Percentiles rank a stretch among this genome's conserved stretches.
Conservation (phyloP, 2,113 vertebrate species). For the Eptatretus burgeri region DNA sequence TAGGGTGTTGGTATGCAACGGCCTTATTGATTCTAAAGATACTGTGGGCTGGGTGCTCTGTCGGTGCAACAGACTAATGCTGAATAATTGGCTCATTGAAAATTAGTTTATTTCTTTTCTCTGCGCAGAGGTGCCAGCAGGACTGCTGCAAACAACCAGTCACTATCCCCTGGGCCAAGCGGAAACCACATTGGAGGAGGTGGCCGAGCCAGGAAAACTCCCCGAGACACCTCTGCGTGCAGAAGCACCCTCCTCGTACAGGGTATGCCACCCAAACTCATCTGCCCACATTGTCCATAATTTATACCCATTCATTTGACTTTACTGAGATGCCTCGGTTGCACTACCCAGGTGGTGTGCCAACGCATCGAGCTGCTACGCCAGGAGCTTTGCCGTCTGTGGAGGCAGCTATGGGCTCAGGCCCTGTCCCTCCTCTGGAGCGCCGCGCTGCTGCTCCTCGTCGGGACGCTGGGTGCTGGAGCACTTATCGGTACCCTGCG, state of each 20-base stretch:
- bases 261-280: conserved; percentile 17
- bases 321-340: too few species aligned
- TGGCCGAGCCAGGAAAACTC: conserved; percentile 45
- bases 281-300: too few species aligned
- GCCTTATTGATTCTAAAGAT: too few species aligned
- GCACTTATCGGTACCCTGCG: not conserved
- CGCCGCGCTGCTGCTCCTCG: conserved; percentile 5
- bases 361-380: not conserved
- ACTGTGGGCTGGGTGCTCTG: too few species aligned
- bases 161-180: conserved; percentile 36
- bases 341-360: not conserved
- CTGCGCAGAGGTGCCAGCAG: conserved; percentile 7
- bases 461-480: conserved; percentile 1
- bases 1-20: too few species aligned
- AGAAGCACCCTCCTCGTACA: conserved; percentile 47
- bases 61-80: too few species aligned
- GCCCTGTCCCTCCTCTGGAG: conserved; percentile 1
- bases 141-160: conserved; percentile 47
- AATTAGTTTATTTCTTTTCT: too few species aligned
- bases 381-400: conserved; percentile 3
- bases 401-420: conserved; percentile 5
- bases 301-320: too few species aligned
- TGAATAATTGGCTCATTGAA: too few species aligned
- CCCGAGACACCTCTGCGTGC: conserved; percentile 50
- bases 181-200: conserved; percentile 55